These are phyloP conservation scores for Nomada hirtipes DNA, from an alignment of 2,888 invertebrate species.

Conservation along the genomic window DNA sequence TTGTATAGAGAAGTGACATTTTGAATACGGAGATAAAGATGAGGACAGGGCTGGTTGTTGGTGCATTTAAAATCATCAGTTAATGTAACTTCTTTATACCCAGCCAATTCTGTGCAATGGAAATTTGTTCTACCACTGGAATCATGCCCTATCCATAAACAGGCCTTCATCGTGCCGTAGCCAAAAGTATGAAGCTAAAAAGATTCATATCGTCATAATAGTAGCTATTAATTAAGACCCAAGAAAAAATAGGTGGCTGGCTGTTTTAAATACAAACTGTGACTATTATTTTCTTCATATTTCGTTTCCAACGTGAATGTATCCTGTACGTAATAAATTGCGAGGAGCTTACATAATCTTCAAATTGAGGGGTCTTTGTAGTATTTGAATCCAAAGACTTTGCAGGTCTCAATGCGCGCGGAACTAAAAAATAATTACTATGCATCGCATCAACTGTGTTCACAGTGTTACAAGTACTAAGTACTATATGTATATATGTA, in stretches of 20 bases:
- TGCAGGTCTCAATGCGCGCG: conserved; percentile 72
- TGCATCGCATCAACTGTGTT: too few species aligned
- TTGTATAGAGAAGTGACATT: conserved; percentile 83
- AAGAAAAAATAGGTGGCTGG: not conserved
- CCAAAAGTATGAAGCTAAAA: conserved; percentile 73
- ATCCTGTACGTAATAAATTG: conserved; percentile 85
- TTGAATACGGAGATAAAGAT: conserved; percentile 70
- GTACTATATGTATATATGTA: too few species aligned
- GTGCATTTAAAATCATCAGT: conserved; percentile 66
- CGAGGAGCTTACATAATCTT: conserved; percentile 87
- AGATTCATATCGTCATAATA: not conserved
- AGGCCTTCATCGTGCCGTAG: conserved; percentile 76
- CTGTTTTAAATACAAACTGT: conserved; percentile 65
- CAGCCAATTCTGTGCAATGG: conserved; percentile 69
- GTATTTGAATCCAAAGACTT: conserved; percentile 51
- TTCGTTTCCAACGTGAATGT: conserved; percentile 77
- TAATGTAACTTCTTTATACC: conserved; percentile 69
- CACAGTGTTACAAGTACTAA: too few species aligned
- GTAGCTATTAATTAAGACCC: not conserved
- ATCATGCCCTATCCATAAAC: conserved; percentile 71
- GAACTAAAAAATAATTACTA: conserved; percentile 63
- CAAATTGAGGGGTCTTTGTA: conserved; percentile 83
- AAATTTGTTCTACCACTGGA: not conserved
- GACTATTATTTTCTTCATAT: conserved; percentile 68
- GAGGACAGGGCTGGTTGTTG: conserved; percentile 62